phyloP scores from a whole-genome alignment of 2,113 vertebrate genomes.

The Nibea albiflora region DNA sequence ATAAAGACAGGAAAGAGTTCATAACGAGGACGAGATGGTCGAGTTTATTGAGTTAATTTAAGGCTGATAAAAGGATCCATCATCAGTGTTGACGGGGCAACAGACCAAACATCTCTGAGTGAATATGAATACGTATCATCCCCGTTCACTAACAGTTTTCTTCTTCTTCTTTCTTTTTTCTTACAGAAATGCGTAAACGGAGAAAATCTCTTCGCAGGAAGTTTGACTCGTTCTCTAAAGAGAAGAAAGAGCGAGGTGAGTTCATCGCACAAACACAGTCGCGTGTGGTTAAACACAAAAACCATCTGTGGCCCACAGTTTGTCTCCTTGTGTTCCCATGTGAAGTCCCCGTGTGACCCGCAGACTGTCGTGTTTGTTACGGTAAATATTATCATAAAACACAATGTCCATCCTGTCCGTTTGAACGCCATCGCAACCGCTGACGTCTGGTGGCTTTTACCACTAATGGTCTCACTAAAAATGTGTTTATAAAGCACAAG shows the following conservation, averaged over 20 bases:
- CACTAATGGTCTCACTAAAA: slow-evolving; percentile 21
- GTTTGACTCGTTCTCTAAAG: slow-evolving; percentile 90
- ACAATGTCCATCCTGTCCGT: slow-evolving; percentile 16
- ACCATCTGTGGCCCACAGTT: neutral
- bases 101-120: too few relatives aligned
- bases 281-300: neutral
- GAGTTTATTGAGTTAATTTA: neutral
- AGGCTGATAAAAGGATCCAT: neutral
- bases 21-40: neutral
- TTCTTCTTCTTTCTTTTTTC: neutral
- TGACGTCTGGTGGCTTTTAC: slow-evolving; percentile 37
- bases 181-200: slow-evolving; percentile 83
- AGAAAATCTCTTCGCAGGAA: slow-evolving; percentile 87
- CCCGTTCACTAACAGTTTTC: neutral
- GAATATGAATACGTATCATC: too few relatives aligned
- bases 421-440: neutral
- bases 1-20: slow-evolving; percentile 3
- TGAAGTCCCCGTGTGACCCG: neutral
- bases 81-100: neutral
- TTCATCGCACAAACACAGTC: neutral
- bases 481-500: slow-evolving; percentile 41
- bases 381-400: neutral
- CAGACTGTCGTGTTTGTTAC: neutral
- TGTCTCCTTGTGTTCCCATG: neutral
- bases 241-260: slow-evolving; percentile 88